phyloP scores from a whole-genome alignment of 2,797 vertebrate species.

The Chelon labrosus region DNA sequence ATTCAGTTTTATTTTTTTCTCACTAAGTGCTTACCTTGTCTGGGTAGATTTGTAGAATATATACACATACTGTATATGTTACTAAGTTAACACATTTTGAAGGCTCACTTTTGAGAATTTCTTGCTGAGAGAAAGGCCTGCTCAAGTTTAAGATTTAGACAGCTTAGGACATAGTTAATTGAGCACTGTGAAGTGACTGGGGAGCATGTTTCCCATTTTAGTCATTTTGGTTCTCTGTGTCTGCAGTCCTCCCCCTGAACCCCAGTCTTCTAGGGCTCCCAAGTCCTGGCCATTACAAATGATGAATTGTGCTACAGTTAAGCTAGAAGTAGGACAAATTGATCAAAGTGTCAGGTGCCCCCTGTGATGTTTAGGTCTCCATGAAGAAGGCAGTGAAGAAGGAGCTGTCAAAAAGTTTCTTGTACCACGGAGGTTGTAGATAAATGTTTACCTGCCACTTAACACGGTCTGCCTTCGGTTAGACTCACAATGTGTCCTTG shows the following conservation, averaged over 20 bases:
- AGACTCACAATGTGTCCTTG: slow-evolving; percentile 61
- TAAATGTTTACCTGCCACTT: slow-evolving; percentile 83
- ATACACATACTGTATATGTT: slow-evolving; percentile 9
- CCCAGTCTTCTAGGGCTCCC: slow-evolving; percentile 71
- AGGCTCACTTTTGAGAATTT: slow-evolving; percentile 42
- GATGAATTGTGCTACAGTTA: slow-evolving; percentile 89
- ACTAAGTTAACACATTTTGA: slow-evolving; percentile 33
- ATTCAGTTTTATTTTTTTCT: slow-evolving; percentile 14
- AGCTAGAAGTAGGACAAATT: slow-evolving; percentile 88
- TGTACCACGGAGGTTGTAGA: slow-evolving; percentile 76
- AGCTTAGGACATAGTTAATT: slow-evolving; percentile 82
- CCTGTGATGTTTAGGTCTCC: slow-evolving; percentile 84
- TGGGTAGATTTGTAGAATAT: slow-evolving; percentile 33
- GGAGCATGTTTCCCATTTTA: slow-evolving; percentile 83
- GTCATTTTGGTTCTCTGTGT: slow-evolving; percentile 81
- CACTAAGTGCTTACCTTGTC: slow-evolving; percentile 29
- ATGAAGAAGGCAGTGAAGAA: slow-evolving; percentile 80
- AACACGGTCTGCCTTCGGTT: slow-evolving; percentile 64
- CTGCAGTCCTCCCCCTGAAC: slow-evolving; percentile 76
- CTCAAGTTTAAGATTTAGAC: slow-evolving; percentile 56
- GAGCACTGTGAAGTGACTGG: slow-evolving; percentile 73
- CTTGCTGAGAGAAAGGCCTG: slow-evolving; percentile 46
- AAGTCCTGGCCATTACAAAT: slow-evolving; percentile 84
- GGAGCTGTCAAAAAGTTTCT: slow-evolving; percentile 83
- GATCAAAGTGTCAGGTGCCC: slow-evolving; percentile 90